Base-by-base conservation (phyloP, 2,888 invertebrate species). In the Vandiemenella viatica region DNA sequence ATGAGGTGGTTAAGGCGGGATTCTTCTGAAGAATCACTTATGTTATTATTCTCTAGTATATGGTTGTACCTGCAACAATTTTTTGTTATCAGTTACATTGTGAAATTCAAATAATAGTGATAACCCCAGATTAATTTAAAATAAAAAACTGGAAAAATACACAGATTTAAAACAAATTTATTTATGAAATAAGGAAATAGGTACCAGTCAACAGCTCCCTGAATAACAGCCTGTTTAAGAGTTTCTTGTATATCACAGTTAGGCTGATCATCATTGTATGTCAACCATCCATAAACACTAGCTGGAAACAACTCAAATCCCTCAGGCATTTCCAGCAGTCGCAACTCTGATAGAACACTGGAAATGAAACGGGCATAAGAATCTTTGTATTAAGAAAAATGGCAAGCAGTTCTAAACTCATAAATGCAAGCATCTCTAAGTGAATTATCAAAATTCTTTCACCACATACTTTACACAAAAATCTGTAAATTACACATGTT, bases 121-220 rank as follows among this genome's bases (percentile, higher is more conserved):
- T 6, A 38, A 16, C n/a, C 16, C 17, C 21, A 40, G 23, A 10
- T 15, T 19, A 1, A 45, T 46, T 37, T 16, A 17, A 48, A 32
- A 17, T 13, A 13, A 40, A 8, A 18, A 15, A 18, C 18, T 15
- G 10, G 16, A 40, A 20, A 15, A 26, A 20, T 20, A 22, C 21
- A 43, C 6, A 13, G 3, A 51, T 45, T 44, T 48, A 23, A 18
- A 21, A 8, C n/a, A 17, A 41, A 17, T 22, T n/a, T 19, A 5
- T 26, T 19, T 16, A 23, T 16, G 17, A 19, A 19, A 17, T 19
- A 32, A 15, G 8, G 13, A 44, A 3, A 18, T 18, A 53, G 57
- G 57, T 59, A 70, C 87, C 86, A 86, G 66, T 88, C 86, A 1
- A 74, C 74, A 0, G 83, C 83, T 1, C 87, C 84, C 59, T 81